A percentile compares a stretch with the other conserved stretches of the same genome.
Conservation (phyloP, 1,140 invertebrate genomes). For the Pseudomyrmex dendroicus region DNA sequence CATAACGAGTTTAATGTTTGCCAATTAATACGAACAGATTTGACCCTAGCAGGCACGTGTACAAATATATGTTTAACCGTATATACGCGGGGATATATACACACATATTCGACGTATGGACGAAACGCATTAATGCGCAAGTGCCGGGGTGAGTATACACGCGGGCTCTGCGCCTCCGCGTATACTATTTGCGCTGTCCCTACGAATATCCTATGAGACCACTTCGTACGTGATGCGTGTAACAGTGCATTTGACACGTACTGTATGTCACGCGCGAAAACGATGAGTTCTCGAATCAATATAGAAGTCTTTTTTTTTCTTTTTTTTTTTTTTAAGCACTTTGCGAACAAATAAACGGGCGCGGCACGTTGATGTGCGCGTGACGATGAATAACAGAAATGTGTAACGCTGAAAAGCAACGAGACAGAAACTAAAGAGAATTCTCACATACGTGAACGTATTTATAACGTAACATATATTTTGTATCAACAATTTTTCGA, state of each 20-base stretch:
- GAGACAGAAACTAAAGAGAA: too few relatives aligned
- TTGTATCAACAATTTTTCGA: background rate
- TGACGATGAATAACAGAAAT: background rate
- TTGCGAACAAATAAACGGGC: too few relatives aligned
- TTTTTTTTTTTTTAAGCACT: too few relatives aligned
- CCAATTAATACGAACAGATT: slow-evolving; percentile 59
- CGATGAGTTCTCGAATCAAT: slow-evolving; percentile 66
- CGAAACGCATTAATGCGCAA: slow-evolving; percentile 50
- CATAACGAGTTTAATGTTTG: slow-evolving; percentile 60
- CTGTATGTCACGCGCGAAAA: slow-evolving; percentile 67
- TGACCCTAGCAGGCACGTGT: slow-evolving; percentile 42
- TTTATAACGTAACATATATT: too few relatives aligned
- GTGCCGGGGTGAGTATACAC: slow-evolving; percentile 38
- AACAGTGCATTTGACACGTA: slow-evolving; percentile 70
- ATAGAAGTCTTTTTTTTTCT: slow-evolving; percentile 10
- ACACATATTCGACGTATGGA: slow-evolving; percentile 23
- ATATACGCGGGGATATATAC: slow-evolving; percentile 19
- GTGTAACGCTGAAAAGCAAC: background rate
- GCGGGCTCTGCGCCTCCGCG: background rate
- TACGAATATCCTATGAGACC: slow-evolving; percentile 68
- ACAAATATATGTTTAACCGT: slow-evolving; percentile 54
- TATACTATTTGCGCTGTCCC: slow-evolving; percentile 23
- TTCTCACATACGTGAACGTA: too few relatives aligned
- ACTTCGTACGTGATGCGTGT: slow-evolving; percentile 69
- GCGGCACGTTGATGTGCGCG: background rate